phyloP scores from a whole-genome alignment of 2,113 vertebrate genomes.

The Herpetotheres cachinnans region DNA sequence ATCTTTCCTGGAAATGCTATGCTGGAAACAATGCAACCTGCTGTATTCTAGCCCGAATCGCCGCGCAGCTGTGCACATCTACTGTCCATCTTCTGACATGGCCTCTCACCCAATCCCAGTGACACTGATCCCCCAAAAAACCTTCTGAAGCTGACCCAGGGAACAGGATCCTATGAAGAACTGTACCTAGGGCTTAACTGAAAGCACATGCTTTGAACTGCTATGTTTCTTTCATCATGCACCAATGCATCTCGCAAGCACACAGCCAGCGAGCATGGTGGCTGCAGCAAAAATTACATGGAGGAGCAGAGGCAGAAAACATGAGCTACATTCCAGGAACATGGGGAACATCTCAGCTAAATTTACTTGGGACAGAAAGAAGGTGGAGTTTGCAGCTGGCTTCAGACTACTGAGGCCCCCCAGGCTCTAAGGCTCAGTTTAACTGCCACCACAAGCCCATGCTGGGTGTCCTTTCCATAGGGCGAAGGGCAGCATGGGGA shows the following conservation, averaged over 20 bases:
- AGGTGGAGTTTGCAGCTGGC: neutral
- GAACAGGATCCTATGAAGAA: neutral
- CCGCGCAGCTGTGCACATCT: neutral
- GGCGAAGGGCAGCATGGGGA: accelerated
- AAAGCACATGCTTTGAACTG: accelerated
- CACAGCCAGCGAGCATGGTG: accelerated
- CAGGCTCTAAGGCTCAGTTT: neutral
- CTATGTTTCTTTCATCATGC: accelerated
- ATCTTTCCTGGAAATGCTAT: neutral
- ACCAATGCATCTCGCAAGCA: neutral
- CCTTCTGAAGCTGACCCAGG: neutral
- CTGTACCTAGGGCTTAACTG: neutral
- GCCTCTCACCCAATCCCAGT: neutral
- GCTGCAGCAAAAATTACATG: neutral
- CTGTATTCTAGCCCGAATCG: neutral
- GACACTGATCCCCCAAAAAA: neutral
- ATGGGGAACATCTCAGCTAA: neutral
- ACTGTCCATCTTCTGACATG: neutral
- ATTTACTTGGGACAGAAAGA: neutral
- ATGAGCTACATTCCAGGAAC: neutral
- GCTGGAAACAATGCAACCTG: neutral
- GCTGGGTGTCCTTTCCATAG: accelerated
- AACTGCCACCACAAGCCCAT: neutral
- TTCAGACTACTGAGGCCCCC: neutral
- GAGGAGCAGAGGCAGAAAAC: neutral